Base-by-base conservation (phyloP, 1,140 invertebrate species). In the Eueides isabella region DNA sequence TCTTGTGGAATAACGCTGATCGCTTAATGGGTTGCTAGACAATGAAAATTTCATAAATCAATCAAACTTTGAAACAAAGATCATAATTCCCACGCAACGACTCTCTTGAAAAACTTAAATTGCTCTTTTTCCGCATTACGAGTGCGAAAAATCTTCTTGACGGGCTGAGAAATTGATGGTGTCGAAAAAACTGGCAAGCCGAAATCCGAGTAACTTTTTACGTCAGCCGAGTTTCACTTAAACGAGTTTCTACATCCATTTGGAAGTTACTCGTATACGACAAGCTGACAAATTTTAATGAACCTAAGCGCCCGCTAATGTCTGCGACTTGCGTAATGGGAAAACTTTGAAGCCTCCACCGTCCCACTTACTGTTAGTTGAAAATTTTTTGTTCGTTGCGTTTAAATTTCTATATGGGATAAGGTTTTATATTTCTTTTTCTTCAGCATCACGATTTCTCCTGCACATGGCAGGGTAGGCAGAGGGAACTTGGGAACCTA, bases 201-300 rank as follows among this genome's bases (percentile, higher is more conserved):
- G 81, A 91, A 92, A 91, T 89, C 88, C 82, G 79, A 74, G 74
- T 76, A 91, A 91, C 76, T 92, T 92, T 92, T 92, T 83, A 92
- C 89, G 91, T 92, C 91, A 92, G 80, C 84, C 86, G 82, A 89
- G 89, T 90, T 92, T 92, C 89, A 91, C 89, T 92, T 91, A 91
- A 75, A 85, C 82, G 90, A 92, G 90, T 92, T 92, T 87, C 80
- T 85, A 91, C 89, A 91, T 90, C 89, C 91, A 91, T 92, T 92
- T 87, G 80, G 79, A 92, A 92, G 89, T 92, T 91, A 76, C 75
- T 84, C 84, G 81, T 91, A 85, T 87, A 87, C 85, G 88, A 88
- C 86, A 88, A 84, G 87, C 88, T 92, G 91, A 92, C 91, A 92
- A 92, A 92, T 92, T 92, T 92, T 92, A 92, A 92, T 92, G 91